phyloP scores from a whole-genome alignment of 1,140 invertebrate genomes.

The Lamellibrachia luymesi region DNA sequence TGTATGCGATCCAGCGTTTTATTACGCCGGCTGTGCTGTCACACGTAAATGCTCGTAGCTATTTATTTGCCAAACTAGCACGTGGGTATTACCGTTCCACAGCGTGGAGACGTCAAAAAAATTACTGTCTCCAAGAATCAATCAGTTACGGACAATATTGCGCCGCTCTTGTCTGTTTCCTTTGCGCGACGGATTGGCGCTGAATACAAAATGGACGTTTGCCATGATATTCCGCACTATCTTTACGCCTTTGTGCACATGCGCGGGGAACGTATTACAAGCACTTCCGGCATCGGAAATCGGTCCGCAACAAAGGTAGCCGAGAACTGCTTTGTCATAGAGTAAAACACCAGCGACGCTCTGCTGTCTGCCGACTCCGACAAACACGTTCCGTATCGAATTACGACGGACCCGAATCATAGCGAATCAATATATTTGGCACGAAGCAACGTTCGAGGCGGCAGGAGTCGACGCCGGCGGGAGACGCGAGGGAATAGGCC shows the following conservation, averaged over 20 bases:
- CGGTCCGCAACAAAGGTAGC: neutral
- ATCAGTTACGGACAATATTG: neutral
- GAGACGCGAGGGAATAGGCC: neutral
- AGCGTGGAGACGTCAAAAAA: neutral
- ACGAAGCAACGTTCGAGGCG: neutral
- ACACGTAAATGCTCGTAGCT: neutral
- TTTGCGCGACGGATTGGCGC: neutral
- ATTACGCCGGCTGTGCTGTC: neutral
- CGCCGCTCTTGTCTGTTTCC: neutral
- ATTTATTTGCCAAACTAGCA: neutral
- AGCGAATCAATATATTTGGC: slow-evolving; percentile 1
- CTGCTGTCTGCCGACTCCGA: neutral
- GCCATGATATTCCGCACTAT: neutral
- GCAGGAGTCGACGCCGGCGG: neutral
- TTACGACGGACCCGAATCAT: neutral
- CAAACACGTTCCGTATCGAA: neutral
- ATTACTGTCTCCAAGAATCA: neutral
- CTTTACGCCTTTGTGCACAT: neutral
- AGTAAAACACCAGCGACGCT: neutral
- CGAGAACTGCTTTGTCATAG: neutral
- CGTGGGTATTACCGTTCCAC: neutral
- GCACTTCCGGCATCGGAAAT: neutral
- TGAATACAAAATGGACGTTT: neutral
- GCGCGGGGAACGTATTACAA: neutral
- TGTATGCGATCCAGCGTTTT: neutral